phyloP scores from a whole-genome alignment of 2,797 vertebrate species.

The Acanthurus lineatus region DNA sequence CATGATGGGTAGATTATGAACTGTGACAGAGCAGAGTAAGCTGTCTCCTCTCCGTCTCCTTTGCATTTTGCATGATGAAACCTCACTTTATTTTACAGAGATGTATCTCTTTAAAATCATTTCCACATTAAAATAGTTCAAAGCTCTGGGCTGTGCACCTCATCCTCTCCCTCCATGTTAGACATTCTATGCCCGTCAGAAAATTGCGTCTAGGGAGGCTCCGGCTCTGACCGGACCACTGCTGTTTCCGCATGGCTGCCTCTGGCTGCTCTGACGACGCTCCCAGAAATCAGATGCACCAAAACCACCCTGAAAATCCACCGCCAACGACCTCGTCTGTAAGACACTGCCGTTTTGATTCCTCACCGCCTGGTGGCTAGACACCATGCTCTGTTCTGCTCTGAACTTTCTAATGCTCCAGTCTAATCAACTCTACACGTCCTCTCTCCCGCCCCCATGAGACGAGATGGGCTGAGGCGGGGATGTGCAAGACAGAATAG shows the following conservation, averaged over 20 bases:
- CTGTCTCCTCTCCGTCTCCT: neutral
- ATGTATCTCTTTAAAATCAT: slow-evolving; percentile 48
- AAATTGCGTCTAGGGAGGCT: slow-evolving; percentile 71
- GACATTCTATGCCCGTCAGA: slow-evolving; percentile 73
- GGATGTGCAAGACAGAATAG: slow-evolving; percentile 56
- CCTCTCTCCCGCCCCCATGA: slow-evolving; percentile 60
- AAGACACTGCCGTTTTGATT: slow-evolving; percentile 69
- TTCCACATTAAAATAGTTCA: slow-evolving; percentile 53
- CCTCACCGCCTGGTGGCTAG: slow-evolving; percentile 69
- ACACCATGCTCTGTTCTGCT: slow-evolving; percentile 63
- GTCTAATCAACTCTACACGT: slow-evolving; percentile 77
- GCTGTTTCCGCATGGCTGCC: slow-evolving; percentile 79
- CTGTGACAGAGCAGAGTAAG: slow-evolving; percentile 6
- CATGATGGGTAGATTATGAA: neutral
- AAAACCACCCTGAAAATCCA: slow-evolving; percentile 78
- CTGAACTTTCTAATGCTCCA: slow-evolving; percentile 76
- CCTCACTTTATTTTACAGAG: slow-evolving; percentile 34
- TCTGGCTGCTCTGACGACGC: slow-evolving; percentile 74
- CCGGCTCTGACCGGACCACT: slow-evolving; percentile 74
- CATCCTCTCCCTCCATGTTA: slow-evolving; percentile 63
- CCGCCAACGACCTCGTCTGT: slow-evolving; percentile 69
- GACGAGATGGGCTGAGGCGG: slow-evolving; percentile 64
- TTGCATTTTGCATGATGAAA: slow-evolving; percentile 15
- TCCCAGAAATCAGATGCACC: slow-evolving; percentile 78
- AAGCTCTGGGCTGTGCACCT: slow-evolving; percentile 56